A percentile compares a stretch with the other conserved stretches of the same genome.
Conservation (phyloP, 2,888 invertebrate species). For the Cheilosia urbana region DNA sequence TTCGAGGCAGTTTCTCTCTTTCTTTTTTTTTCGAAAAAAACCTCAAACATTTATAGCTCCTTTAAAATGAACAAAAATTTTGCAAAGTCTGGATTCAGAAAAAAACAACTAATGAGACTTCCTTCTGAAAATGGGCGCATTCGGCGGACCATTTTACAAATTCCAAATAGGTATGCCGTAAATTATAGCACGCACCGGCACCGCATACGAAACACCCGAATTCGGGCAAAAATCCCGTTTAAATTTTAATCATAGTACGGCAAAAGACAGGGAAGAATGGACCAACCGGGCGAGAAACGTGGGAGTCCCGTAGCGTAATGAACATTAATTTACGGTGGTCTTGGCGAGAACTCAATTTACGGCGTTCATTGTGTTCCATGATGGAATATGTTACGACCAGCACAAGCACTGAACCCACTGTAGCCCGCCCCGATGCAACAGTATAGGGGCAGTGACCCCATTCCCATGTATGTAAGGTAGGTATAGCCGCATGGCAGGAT, state of each 20-base stretch:
- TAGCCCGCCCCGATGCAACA: background rate
- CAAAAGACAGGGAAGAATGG: slow-evolving; percentile 26
- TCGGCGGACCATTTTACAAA: background rate
- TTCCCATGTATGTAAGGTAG: slow-evolving; percentile 37
- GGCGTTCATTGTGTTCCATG: slow-evolving; percentile 65
- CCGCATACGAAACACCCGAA: background rate
- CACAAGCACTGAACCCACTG: background rate
- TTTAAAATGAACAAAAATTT: too few species aligned
- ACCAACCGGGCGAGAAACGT: slow-evolving; percentile 6
- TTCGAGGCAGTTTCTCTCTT: too few species aligned
- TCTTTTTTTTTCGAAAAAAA: too few species aligned
- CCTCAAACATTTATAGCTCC: too few species aligned
- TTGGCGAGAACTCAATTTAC: slow-evolving; percentile 74
- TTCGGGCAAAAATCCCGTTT: slow-evolving; percentile 23
- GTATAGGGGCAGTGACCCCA: slow-evolving; percentile 33
- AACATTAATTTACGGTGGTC: slow-evolving; percentile 75
- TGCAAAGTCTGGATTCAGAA: too few species aligned
- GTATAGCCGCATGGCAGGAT: slow-evolving; percentile 50
- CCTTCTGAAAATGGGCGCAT: too few species aligned
- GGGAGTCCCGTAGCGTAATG: slow-evolving; percentile 68
- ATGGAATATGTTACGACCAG: slow-evolving; percentile 71
- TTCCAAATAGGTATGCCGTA: slow-evolving; percentile 11
- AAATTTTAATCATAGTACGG: slow-evolving; percentile 60
- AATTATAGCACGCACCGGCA: slow-evolving; percentile 17
- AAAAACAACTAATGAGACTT: too few species aligned